Base-by-base conservation (phyloP, 2,888 invertebrate genomes). In the Clunio marinus region DNA sequence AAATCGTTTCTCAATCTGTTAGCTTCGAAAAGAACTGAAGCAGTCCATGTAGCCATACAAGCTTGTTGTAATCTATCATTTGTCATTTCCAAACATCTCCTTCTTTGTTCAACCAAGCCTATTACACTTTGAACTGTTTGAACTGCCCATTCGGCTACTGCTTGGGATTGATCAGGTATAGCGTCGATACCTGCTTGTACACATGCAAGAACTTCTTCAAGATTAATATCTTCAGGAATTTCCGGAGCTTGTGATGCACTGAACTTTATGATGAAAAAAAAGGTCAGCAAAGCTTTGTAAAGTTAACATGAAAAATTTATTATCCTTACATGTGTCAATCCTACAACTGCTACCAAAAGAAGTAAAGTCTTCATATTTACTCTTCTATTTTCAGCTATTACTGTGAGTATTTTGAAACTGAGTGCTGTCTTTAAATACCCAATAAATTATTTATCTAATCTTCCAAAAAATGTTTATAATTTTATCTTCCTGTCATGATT, bases 51-150 rank as follows among this genome's bases (percentile, higher is more conserved):
- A 1, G 37, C 5, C 37, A 60, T 37, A n/a, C 60, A 60, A 1
- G 41, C 60, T 37, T 60, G 35, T 4, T 35, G 37, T 1, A 60
- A 22, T 37, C 60, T 17, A n/a, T 60, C 60, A n/a, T 41, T 41
- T 22, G 41, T 37, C 37, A 60, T 60, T 60, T 60, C 60, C 5
- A 22, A 7, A 8, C 60, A 60, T 22, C 60, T 20, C 37, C 60
- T 60, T 1, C 37, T 15, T 24, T 35, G 35, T 22, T 60, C 37
- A 13, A 60, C 1, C 5, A 60, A 32, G 2, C 35, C 20, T 10
- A 15, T 15, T 20, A 59, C 59, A 10, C 32, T 28, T 1, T 17
- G 15, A 10, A n/a, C 8, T 7, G 28, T 32, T 28, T 32, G 17
- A 59, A 32, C 20, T 10, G 32, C 10, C 32, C 28, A 59, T 4